Evolutionary conservation across 2,888 invertebrate species (phyloP).

Genomic region (Cataglyphis albicans): DNA sequence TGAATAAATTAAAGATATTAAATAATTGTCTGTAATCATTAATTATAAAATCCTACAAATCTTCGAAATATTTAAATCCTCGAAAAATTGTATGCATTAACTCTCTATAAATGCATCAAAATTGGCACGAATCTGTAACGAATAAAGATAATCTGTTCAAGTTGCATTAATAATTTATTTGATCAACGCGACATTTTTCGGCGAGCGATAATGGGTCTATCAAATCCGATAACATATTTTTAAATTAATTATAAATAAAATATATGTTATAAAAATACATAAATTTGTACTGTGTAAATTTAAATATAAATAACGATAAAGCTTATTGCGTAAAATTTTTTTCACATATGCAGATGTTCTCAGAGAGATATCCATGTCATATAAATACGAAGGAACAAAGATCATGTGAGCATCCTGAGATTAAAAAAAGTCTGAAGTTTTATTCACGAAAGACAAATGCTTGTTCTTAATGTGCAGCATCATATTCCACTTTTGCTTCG

Average conservation of each 20-base stretch:
- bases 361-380: not conserved
- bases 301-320: not conserved
- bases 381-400: not conserved
- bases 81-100: not conserved
- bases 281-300: not conserved
- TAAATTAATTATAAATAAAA: slow-evolving; percentile 1
- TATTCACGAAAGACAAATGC: slow-evolving; percentile 31
- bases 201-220: not conserved
- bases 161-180: slow-evolving; percentile 27
- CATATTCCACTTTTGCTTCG: slow-evolving; percentile 78
- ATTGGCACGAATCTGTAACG: not conserved
- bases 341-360: not conserved
- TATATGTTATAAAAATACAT: not conserved
- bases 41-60: not conserved
- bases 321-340: not conserved
- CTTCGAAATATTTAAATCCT: not conserved
- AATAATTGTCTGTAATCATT: not conserved
- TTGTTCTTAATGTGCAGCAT: slow-evolving; percentile 82
- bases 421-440: not conserved
- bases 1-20: not conserved
- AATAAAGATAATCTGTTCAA: not conserved
- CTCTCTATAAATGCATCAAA: not conserved
- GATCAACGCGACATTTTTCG: slow-evolving; percentile 10
- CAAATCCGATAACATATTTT: not conserved
- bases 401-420: not conserved